A percentile compares a stretch with the other conserved stretches of the same genome.
These are phyloP conservation scores for Lithobates pipiens DNA, from an alignment of 2,797 vertebrate genomes.

Conservation along the genomic window DNA sequence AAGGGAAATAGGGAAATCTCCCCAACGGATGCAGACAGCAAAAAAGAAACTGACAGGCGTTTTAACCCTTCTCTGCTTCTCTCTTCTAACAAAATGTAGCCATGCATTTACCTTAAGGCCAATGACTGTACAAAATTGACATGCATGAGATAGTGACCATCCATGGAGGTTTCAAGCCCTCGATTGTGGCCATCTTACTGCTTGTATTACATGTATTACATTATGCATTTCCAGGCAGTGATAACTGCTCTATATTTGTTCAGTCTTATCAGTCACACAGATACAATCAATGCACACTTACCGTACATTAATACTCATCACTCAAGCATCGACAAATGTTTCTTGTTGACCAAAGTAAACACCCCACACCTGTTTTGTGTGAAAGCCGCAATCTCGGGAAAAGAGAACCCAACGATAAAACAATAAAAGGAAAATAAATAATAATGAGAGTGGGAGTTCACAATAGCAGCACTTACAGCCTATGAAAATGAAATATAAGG, in stretches of 20 bases:
- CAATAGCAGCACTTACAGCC: slow-evolving; percentile 18
- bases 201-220: not conserved
- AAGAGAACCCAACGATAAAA: slow-evolving; percentile 28
- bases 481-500: slow-evolving; percentile 53
- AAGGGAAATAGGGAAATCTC: too few relatives aligned
- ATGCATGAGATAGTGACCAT: not conserved
- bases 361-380: slow-evolving; percentile 41
- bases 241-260: not conserved
- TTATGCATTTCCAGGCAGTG: not conserved
- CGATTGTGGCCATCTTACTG: not conserved
- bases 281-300: not conserved
- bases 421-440: slow-evolving; percentile 37
- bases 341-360: slow-evolving; percentile 23
- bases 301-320: slow-evolving; percentile 36
- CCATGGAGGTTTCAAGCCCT: not conserved
- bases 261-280: not conserved
- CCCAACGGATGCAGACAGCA: too few relatives aligned
- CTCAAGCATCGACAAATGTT: slow-evolving; percentile 3
- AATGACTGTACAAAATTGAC: not conserved
- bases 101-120: not conserved
- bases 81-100: too few relatives aligned
- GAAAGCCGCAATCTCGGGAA: slow-evolving; percentile 16
- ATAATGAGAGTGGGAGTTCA: slow-evolving; percentile 43
- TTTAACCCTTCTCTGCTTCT: too few relatives aligned
- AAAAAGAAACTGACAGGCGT: too few relatives aligned